Base-by-base conservation (phyloP, 2,888 invertebrate genomes). In the Ennomos erosarius region DNA sequence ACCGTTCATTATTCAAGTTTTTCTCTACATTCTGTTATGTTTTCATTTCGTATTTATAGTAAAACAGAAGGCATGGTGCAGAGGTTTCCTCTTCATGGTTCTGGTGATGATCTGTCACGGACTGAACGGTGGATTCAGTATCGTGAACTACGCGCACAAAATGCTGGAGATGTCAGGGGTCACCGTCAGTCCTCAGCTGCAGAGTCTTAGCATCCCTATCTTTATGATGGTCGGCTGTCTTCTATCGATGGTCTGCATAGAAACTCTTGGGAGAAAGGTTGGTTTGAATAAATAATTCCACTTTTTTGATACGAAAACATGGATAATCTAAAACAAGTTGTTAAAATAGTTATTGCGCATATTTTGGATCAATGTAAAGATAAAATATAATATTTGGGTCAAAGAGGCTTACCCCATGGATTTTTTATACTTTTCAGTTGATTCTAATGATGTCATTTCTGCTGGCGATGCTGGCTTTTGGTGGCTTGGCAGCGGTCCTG, bases 31-130 rank as follows among this genome's bases (percentile, higher is more conserved):
- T n/a, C n/a, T n/a, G n/a, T n/a, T n/a, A n/a, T 13, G 16, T 71
- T 73, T n/a, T 44, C 8, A 5, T 39, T 34, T 26, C 12, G n/a
- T n/a, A n/a, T 11, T 51, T 45, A 34, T 65, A 82, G 82, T 80
- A 26, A 75, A 71, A 55, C 67, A 78, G 37, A 73, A 70, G 12
- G 67, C 69, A 1, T 82, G 82, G 82, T 68, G 79, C 4, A 71
- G 66, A 26, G 76, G 73, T 0, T 71, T 76, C 10, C 8, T 77
- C 0, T 64, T 78, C 6, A 73, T 76, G 56, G 16, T 59, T 1
- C 34, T 68, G 2, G 49, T 74, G 0, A 63, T 74, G 26, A 6
- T 67, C 0, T 55, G 55, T 0, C 76, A 74, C 13, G 74, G 66
- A 0, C 48, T 63, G 9, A 76, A 74, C 52, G 82, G 81, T 12